A percentile compares a stretch with the other conserved stretches of the same genome.
Evolutionary conservation across 2,113 vertebrate genomes (phyloP).

Genomic region (Charina bottae): DNA sequence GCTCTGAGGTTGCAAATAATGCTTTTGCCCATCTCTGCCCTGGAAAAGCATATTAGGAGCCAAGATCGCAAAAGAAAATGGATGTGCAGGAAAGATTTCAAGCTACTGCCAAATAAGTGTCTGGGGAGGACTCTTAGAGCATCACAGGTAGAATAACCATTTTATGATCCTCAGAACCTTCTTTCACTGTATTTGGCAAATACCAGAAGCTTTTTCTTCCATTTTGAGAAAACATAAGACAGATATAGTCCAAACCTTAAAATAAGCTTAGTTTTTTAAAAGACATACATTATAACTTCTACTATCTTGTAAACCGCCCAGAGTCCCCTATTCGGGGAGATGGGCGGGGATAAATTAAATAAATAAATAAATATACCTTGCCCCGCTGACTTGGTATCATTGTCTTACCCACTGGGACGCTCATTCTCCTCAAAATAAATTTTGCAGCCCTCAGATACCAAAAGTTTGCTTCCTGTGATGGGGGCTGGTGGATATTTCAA

Average conservation of each 20-base stretch:
- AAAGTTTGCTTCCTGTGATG: neutral
- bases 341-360: too few species aligned
- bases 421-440: neutral
- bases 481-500: neutral
- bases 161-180: neutral
- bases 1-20: neutral
- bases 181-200: neutral
- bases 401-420: neutral
- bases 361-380: too few species aligned
- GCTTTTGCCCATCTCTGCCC: neutral
- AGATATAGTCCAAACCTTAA: neutral
- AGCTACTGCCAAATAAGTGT: neutral
- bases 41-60: neutral
- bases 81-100: neutral
- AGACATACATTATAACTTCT: neutral
- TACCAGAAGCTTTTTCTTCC: neutral
- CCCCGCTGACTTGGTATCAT: neutral
- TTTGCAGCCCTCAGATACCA: neutral
- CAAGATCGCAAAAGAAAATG: neutral
- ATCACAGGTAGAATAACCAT: neutral
- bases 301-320: too few species aligned
- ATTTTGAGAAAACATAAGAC: neutral
- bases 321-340: too few species aligned
- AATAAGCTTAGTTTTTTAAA: neutral
- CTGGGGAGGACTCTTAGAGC: neutral